Base-by-base conservation (phyloP, 2,797 vertebrate species). In the Chrysocyon brachyurus region DNA sequence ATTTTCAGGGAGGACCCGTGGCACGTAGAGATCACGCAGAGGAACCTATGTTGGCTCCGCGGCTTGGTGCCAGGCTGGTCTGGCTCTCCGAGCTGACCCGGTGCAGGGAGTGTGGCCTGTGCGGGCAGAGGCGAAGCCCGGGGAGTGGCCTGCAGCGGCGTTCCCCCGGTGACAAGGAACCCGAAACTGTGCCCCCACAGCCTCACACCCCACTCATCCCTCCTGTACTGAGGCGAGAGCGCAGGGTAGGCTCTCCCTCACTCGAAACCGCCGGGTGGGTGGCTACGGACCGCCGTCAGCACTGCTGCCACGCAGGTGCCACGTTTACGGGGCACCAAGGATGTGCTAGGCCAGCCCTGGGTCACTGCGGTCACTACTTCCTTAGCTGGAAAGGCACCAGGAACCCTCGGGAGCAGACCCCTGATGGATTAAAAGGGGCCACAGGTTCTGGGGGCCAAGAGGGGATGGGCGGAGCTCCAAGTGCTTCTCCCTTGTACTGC, bases 101-200 rank as follows among this genome's bases (percentile, higher is more conserved):
- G 59, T 0, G 15, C 24, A 9, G 59, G 33, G 0, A 36, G 12
- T 0, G 0, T 21, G 5, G 16, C 11, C 2, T 21, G 33, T 4
- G 4, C 0, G 84, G 89, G 70, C 21, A 3, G 49, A 59, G 68
- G 7, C 1, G 8, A 33, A 70, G 64, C 52, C 2, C 24, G 4
- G 36, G 14, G 28, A 22, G 33, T 10, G 4, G 26, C 79, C 66
- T 24, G 59, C 2, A 5, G 16, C 1, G 17, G 14, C 19, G 40
- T 0, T 5, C 8, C n/a, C 14, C 31, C 7, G 0, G 2, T 5
- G 33, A 36, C 56, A 24, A n/a, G 59, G 16, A 17, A 0, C 6
- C 33, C 1, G 24, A 11, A 11, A 31, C 36, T 0, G 21, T 0
- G 4, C 8, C 5, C 4, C 54, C 54, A 6, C 12, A 8, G 22